Conservation (phyloP, 2,113 vertebrate species). For the pig (Sus scrofa) region DNA sequence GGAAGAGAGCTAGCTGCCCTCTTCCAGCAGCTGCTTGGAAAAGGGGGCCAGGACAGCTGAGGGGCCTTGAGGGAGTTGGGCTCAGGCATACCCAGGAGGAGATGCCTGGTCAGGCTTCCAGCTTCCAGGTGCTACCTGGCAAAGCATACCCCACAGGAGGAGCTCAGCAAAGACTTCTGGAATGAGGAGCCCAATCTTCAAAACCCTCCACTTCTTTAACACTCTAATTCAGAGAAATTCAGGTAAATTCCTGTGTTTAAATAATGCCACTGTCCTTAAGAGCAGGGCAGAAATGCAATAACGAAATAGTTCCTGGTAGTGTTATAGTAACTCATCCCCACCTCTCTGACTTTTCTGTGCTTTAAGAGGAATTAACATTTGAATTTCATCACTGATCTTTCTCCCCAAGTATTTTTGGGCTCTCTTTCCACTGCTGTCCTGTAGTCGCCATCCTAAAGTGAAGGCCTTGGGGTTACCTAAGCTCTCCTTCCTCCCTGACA, state of each 20-base stretch:
- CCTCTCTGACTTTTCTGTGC: not conserved
- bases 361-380: conserved; percentile 16
- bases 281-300: not conserved
- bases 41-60: not conserved
- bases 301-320: not conserved
- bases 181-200: not conserved
- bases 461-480: not conserved
- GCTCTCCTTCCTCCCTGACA: not conserved
- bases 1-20: not conserved
- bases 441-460: not conserved
- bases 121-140: not conserved
- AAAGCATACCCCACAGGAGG: not conserved
- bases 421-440: not conserved
- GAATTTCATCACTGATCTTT: not conserved
- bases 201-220: not conserved
- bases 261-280: not conserved
- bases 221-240: not conserved
- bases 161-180: not conserved
- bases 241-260: not conserved
- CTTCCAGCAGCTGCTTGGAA: not conserved
- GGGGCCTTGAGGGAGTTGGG: not conserved
- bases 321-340: not conserved
- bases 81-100: not conserved
- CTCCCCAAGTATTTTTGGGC: not conserved
- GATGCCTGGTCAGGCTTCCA: not conserved